phyloP scores from a whole-genome alignment of 2,888 invertebrate genomes.

The Drosophila barbarae region DNA sequence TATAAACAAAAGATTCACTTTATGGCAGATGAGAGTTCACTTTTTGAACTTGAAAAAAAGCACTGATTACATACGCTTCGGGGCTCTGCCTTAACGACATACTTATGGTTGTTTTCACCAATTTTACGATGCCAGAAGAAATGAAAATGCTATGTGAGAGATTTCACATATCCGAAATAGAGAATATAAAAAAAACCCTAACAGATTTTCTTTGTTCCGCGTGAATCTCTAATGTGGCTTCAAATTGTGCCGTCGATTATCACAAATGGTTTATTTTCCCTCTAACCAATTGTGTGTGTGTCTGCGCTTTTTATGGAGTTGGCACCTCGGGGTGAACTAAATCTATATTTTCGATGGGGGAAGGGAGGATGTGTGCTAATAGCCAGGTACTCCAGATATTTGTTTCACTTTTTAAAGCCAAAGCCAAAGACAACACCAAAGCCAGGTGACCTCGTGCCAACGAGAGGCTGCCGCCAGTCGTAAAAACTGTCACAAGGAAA shows the following conservation, averaged over 20 bases:
- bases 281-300: conserved; percentile 13
- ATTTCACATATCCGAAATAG: conserved; percentile 24
- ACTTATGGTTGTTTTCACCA: conserved; percentile 32
- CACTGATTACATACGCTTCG: conserved; percentile 7
- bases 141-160: conserved; percentile 36
- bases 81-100: conserved; percentile 14
- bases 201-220: conserved; percentile 14
- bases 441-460: conserved; percentile 39
- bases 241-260: conserved; percentile 10
- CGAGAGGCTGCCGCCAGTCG: conserved; percentile 34
- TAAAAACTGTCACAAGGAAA: conserved; percentile 70
- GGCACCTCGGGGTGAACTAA: conserved; percentile 29
- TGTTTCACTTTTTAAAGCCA: conserved; percentile 72
- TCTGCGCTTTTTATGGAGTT: conserved; percentile 12
- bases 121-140: conserved; percentile 23
- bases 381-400: conserved; percentile 67
- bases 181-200: neutral
- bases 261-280: conserved; percentile 25
- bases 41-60: conserved; percentile 9
- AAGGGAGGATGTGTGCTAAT: conserved; percentile 58
- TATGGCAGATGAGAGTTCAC: neutral
- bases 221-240: conserved; percentile 6
- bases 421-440: neutral
- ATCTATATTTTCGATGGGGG: conserved; percentile 19
- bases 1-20: conserved; percentile 49